phyloP scores from a whole-genome alignment of 1,140 invertebrate genomes.

The Apocrypta bakeri region DNA sequence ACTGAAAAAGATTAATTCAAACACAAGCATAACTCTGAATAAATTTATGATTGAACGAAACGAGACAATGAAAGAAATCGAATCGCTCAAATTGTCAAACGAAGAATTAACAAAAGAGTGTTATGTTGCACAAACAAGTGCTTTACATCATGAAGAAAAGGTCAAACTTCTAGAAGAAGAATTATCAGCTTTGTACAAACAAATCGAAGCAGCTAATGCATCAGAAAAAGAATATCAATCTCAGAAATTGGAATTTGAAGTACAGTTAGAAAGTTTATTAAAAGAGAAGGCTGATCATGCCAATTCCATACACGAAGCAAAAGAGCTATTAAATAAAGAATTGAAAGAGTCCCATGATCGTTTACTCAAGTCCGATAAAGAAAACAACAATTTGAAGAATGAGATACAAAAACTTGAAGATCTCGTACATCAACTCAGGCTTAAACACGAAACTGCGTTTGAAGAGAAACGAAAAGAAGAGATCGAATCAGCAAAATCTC shows the following conservation, averaged over 20 bases:
- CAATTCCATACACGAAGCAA: background rate
- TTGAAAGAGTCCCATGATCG: conserved; percentile 46
- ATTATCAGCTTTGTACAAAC: conserved; percentile 52
- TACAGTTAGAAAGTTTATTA: conserved; percentile 42
- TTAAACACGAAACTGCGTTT: conserved; percentile 26
- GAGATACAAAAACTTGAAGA: conserved; percentile 55
- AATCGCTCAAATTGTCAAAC: conserved; percentile 19
- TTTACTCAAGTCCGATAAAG: conserved; percentile 51
- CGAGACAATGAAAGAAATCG: background rate
- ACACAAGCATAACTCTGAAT: background rate
- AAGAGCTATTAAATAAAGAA: conserved; percentile 34
- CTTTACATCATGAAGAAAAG: conserved; percentile 39
- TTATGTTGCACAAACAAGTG: conserved; percentile 26
- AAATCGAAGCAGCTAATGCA: conserved; percentile 47
- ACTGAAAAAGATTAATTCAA: conserved; percentile 1
- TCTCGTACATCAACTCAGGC: conserved; percentile 16
- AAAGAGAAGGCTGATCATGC: conserved; percentile 39
- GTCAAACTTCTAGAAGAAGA: conserved; percentile 57
- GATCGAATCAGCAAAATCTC: conserved; percentile 53
- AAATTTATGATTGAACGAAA: conserved; percentile 23
- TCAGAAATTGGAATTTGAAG: conserved; percentile 52
- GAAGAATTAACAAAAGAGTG: conserved; percentile 50
- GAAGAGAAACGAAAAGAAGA: conserved; percentile 53
- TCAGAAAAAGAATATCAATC: conserved; percentile 38
- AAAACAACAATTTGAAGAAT: conserved; percentile 59